Base-by-base conservation (phyloP, 2,888 invertebrate genomes). In the Meandrusa payeni region DNA sequence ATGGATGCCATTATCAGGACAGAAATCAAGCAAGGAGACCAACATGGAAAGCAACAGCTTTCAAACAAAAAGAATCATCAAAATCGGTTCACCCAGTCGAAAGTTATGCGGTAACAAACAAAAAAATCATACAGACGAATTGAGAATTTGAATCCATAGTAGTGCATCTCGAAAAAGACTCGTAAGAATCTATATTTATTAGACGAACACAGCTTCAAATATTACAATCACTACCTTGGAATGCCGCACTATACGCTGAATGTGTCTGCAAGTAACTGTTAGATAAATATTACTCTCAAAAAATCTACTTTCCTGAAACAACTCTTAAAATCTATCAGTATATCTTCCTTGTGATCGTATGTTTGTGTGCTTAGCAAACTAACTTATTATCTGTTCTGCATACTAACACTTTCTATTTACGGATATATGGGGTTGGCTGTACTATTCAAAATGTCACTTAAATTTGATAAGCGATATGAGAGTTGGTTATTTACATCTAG, bases 351-450 rank as follows among this genome's bases (percentile, higher is more conserved):
- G 29, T 29, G 3, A 29, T 13, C 17, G 32, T 45, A 19, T 40
- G 6, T 33, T 13, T 9, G 39, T 42, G 22, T 44, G 44, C 44
- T 44, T 44, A 44, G 44, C 44, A 39, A 39, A 39, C 44, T 44
- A 36, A 45, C 39, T 40, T 40, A 5, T 32, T 3, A 40, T 22
- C 41, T 41, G 9, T 33, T 28, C 26, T 41, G 24, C 36, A 29
- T 36, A 50, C 47, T 50, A 50, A 46, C 33, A 38, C 28, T 44
- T 44, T 47, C 47, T 37, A 17, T 43, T 41, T 47, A 41, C 46
- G 47, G 47, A 33, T 33, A 11, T 27, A 10, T 15, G 50, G 40
- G 36, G 31, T 47, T 50, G 47, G 44, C 49, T 44, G 44, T 44
- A 19, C 39, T 23, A 42, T 9, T 6, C 9, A 20, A 27, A n/a